Evolutionary conservation across 2,888 invertebrate species (phyloP).

Genomic region (Apotomis betuletana): DNA sequence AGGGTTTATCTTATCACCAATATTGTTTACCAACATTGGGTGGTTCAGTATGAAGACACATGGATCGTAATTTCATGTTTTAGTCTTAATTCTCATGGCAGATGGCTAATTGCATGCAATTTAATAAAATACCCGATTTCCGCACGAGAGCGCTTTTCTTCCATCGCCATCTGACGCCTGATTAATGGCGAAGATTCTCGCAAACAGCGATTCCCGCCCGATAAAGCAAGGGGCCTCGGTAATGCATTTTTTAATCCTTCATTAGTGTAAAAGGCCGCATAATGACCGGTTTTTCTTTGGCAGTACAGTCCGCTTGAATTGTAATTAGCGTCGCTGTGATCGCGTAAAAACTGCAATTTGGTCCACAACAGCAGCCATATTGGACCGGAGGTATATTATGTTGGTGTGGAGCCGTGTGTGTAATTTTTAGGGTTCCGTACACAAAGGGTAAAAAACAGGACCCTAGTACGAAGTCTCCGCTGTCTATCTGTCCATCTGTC

Average conservation of each 20-base stretch:
- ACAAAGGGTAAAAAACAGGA: too few relatives aligned
- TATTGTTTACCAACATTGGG: too few relatives aligned
- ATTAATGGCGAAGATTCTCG: constrained; percentile 27
- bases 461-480: too few relatives aligned
- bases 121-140: background rate
- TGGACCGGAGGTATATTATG: constrained; percentile 1
- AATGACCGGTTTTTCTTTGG: constrained; percentile 29
- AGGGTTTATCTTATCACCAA: too few relatives aligned
- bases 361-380: background rate
- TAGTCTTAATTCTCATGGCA: background rate
- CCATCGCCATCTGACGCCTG: constrained; percentile 22
- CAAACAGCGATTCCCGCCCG: constrained; percentile 4
- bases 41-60: too few relatives aligned
- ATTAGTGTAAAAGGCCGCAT: constrained; percentile 34
- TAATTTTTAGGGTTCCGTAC: too few relatives aligned
- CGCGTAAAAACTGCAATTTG: constrained; percentile 40
- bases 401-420: constrained; percentile 6
- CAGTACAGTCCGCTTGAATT: constrained; percentile 10
- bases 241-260: constrained; percentile 42
- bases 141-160: constrained; percentile 7
- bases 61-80: too few relatives aligned
- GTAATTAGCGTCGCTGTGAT: constrained; percentile 37
- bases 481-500: too few relatives aligned
- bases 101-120: background rate
- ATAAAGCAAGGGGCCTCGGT: constrained; percentile 27